phyloP scores from a whole-genome alignment of 2,113 vertebrate genomes.

The Rhombomys opimus region DNA sequence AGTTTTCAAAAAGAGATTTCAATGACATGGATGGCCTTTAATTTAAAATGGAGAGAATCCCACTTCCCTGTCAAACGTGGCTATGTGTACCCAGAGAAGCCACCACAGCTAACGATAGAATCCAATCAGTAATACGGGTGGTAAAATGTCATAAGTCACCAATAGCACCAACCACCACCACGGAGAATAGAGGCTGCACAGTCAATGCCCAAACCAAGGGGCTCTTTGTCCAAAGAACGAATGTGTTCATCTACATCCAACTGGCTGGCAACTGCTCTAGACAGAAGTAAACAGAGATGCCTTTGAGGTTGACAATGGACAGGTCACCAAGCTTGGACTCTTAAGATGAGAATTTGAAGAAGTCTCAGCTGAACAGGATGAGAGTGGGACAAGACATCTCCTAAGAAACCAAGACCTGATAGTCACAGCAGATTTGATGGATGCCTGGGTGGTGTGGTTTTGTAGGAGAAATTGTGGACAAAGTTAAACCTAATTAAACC shows the following conservation, averaged over 20 bases:
- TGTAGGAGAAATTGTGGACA: conserved; percentile 38
- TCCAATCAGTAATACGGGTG: background rate
- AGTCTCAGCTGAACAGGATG: background rate
- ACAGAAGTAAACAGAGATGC: background rate
- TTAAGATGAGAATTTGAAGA: background rate
- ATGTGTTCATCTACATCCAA: background rate
- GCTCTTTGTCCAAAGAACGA: background rate
- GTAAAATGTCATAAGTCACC: background rate
- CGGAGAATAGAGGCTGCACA: background rate
- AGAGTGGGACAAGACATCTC: background rate
- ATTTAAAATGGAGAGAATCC: background rate
- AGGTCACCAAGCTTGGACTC: background rate
- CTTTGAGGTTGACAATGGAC: background rate
- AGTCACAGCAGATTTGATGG: too few relatives aligned
- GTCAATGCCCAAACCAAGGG: background rate
- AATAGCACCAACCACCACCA: background rate
- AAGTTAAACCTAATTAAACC: conserved; percentile 56
- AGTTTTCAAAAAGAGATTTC: conserved; percentile 13
- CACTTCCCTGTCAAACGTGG: background rate
- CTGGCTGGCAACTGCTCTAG: background rate
- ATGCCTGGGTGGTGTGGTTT: background rate
- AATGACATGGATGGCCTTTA: background rate
- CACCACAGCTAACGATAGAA: background rate
- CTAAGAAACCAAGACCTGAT: background rate
- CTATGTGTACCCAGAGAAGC: background rate